A percentile compares a stretch with the other conserved stretches of the same genome.
Evolutionary conservation across 2,888 invertebrate species (phyloP).

Genomic region (Chromoteleia sp.): DNA sequence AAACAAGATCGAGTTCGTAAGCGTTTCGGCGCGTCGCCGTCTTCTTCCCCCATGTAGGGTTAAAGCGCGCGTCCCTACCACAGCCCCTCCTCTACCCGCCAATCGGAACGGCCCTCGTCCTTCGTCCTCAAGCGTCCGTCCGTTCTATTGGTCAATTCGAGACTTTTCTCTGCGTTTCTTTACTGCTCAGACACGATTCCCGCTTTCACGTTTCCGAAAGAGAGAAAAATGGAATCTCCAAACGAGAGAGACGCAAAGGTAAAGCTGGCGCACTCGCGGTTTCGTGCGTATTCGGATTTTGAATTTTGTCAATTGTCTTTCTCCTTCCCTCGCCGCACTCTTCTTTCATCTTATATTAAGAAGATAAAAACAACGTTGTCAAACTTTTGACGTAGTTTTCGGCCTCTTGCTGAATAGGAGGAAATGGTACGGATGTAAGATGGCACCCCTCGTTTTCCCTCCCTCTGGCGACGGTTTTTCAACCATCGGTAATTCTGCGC

Average conservation of each 20-base stretch:
- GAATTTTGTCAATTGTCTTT: not conserved
- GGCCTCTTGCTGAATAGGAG: conserved; percentile 8
- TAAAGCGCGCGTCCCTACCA: conserved; percentile 57
- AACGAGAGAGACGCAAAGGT: not conserved
- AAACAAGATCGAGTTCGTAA: conserved; percentile 19
- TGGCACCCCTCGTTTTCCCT: conserved; percentile 17
- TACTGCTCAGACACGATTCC: conserved; percentile 43
- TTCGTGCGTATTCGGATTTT: not conserved
- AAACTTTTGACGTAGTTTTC: conserved; percentile 29
- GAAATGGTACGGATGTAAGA: conserved; percentile 37
- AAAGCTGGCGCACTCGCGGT: not conserved
- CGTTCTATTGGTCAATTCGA: conserved; percentile 58
- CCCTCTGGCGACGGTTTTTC: conserved; percentile 28
- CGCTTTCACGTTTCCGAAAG: conserved; percentile 46
- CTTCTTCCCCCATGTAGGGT: conserved; percentile 24
- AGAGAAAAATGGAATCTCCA: conserved; percentile 3
- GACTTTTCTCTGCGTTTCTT: conserved; percentile 50
- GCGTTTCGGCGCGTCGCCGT: conserved; percentile 31
- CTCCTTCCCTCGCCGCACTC: not conserved
- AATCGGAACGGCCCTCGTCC: conserved; percentile 60
- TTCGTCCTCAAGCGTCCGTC: conserved; percentile 46
- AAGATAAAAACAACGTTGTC: conserved; percentile 17
- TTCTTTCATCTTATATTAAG: not conserved
- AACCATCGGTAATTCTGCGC: conserved; percentile 53
- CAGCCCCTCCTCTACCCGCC: conserved; percentile 45